A percentile compares a stretch with the other conserved stretches of the same genome.
phyloP scores from a whole-genome alignment of 2,113 vertebrate species.

The Numenius arquata region DNA sequence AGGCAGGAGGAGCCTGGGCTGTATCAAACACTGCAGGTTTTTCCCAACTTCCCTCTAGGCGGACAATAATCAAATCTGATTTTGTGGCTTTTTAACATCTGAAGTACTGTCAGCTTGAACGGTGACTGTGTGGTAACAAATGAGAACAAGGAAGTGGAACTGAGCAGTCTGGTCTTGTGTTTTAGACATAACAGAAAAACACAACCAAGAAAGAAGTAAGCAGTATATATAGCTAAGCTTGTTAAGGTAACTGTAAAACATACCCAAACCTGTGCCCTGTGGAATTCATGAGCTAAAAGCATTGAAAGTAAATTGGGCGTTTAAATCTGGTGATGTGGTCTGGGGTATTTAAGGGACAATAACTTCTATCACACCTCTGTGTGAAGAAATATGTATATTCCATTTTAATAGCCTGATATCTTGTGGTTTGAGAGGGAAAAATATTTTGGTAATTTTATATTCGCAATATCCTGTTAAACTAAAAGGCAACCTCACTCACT shows the following conservation, averaged over 20 bases:
- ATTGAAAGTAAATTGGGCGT: background rate
- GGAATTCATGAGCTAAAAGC: background rate
- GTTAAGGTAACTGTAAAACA: background rate
- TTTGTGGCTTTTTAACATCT: background rate
- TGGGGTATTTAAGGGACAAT: background rate
- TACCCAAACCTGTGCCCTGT: background rate
- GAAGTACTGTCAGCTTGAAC: background rate
- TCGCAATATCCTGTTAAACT: background rate
- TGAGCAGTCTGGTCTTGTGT: background rate
- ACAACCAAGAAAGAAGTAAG: background rate
- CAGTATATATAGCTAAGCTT: background rate
- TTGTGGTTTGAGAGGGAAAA: background rate
- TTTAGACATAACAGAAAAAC: background rate
- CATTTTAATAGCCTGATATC: background rate
- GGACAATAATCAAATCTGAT: background rate
- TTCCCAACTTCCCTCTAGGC: background rate
- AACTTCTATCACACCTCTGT: background rate
- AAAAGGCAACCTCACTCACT: background rate
- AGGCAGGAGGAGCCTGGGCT: background rate
- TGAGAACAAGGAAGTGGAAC: background rate
- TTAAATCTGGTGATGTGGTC: background rate
- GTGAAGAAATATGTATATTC: background rate
- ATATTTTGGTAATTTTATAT: background rate
- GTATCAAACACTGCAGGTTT: background rate
- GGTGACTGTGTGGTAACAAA: accelerated